Percentiles rank a stretch among this genome's conserved stretches.
Evolutionary conservation across 1,140 invertebrate genomes (phyloP).

Genomic region (Calephelis nemesis): DNA sequence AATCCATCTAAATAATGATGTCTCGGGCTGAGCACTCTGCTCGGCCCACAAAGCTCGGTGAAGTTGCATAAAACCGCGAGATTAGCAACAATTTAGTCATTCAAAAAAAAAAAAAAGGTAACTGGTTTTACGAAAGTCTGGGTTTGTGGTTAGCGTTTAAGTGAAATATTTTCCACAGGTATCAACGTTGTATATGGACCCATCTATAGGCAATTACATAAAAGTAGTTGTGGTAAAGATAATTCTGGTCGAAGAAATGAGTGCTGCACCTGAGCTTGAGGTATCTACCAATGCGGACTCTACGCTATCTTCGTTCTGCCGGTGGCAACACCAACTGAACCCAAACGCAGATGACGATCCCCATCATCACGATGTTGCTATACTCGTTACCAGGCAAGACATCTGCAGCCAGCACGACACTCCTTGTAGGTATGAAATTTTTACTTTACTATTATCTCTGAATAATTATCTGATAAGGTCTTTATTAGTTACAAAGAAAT

Average conservation of each 20-base stretch:
- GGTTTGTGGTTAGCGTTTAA: too few species aligned
- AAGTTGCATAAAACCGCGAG: too few species aligned
- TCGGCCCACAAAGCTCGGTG: too few species aligned
- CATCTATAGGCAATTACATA: conserved; percentile 93
- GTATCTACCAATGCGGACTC: conserved; percentile 90
- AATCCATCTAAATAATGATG: too few species aligned
- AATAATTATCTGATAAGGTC: too few species aligned
- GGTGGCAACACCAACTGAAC: conserved; percentile 90
- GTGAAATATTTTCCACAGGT: conserved; percentile 78
- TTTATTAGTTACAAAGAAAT: too few species aligned
- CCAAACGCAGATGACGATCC: conserved; percentile 88
- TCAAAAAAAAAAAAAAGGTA: too few species aligned
- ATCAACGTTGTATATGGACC: conserved; percentile 90
- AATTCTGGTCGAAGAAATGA: conserved; percentile 86
- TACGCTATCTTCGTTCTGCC: conserved; percentile 91
- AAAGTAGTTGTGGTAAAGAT: conserved; percentile 93
- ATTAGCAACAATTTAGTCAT: too few species aligned
- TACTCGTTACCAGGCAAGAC: conserved; percentile 93
- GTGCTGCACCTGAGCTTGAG: conserved; percentile 85
- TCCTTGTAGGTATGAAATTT: conserved; percentile 79
- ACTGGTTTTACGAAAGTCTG: too few species aligned
- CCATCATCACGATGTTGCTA: conserved; percentile 95
- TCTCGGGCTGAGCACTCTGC: too few species aligned
- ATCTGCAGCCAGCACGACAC: conserved; percentile 90
- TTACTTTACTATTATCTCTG: background rate